Conservation (phyloP, 2,888 invertebrate genomes). For the Parnassius smintheus region DNA sequence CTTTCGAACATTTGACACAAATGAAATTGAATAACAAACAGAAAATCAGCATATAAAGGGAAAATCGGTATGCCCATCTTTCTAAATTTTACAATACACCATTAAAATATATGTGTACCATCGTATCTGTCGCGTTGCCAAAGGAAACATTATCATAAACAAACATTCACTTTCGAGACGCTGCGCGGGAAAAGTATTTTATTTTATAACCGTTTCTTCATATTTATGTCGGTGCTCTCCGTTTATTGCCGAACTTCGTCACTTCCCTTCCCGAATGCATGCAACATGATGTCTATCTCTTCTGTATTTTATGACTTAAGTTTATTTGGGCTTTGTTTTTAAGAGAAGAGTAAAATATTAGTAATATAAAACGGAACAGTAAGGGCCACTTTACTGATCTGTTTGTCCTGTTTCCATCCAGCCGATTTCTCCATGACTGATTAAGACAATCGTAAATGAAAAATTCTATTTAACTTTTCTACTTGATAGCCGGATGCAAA, state of each 20-base stretch:
- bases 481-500: no score
- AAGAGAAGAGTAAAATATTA: no score
- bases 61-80: slow-evolving; percentile 21
- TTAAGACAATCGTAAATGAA: no score
- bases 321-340: slow-evolving; percentile 9
- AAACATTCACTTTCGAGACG: slow-evolving; percentile 40
- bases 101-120: slow-evolving; percentile 41
- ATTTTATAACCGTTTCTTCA: slow-evolving; percentile 33
- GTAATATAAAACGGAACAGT: no score
- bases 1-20: background rate
- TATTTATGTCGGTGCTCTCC: slow-evolving; percentile 29
- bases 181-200: slow-evolving; percentile 32
- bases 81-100: slow-evolving; percentile 32
- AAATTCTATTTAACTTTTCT: no score
- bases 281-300: slow-evolving; percentile 15
- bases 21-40: slow-evolving; percentile 17
- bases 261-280: slow-evolving; percentile 20
- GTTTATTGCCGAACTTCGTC: slow-evolving; percentile 27
- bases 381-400: no score
- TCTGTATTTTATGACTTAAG: slow-evolving; percentile 10
- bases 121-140: slow-evolving; percentile 32
- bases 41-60: slow-evolving; percentile 28
- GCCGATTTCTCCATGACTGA: no score
- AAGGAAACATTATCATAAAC: slow-evolving; percentile 38
- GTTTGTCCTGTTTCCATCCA: no score